Conservation (phyloP, 2,113 vertebrate species). For the Anser brachyrhynchus region DNA sequence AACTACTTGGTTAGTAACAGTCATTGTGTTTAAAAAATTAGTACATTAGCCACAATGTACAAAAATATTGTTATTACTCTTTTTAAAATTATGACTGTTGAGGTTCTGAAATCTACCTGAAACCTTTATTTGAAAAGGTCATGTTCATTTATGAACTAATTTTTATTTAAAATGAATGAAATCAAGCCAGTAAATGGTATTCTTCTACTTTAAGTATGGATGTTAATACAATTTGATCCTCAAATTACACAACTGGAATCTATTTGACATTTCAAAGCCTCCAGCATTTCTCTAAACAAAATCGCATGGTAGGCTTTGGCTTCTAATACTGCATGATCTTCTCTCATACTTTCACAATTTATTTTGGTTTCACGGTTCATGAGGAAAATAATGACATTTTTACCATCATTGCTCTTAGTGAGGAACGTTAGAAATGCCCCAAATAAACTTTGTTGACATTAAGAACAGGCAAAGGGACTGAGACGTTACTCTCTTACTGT, state of each 20-base stretch:
- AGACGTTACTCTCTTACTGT: not conserved
- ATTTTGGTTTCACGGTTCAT: not conserved
- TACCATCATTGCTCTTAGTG: not conserved
- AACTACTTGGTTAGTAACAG: not conserved
- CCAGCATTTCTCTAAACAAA: conserved; percentile 50
- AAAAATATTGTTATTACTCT: not conserved
- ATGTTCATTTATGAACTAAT: conserved; percentile 17
- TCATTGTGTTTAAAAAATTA: not conserved
- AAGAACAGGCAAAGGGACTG: not conserved
- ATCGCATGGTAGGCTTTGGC: conserved; percentile 30
- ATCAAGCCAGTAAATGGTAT: not conserved
- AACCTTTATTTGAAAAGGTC: conserved; percentile 41
- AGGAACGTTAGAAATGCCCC: not conserved
- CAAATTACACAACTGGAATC: conserved; percentile 49
- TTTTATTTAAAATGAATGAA: conserved; percentile 26
- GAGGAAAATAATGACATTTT: conserved; percentile 22
- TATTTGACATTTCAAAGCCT: conserved; percentile 52
- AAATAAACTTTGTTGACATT: not conserved
- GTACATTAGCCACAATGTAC: not conserved
- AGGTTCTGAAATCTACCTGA: conserved; percentile 22
- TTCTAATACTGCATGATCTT: conserved; percentile 22
- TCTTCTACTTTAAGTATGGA: conserved; percentile 45
- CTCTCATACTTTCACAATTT: conserved; percentile 4
- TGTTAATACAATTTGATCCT: conserved; percentile 55
- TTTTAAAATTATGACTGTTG: not conserved